Conservation (phyloP, 2,113 vertebrate species). For the Corydoras maculifer region DNA sequence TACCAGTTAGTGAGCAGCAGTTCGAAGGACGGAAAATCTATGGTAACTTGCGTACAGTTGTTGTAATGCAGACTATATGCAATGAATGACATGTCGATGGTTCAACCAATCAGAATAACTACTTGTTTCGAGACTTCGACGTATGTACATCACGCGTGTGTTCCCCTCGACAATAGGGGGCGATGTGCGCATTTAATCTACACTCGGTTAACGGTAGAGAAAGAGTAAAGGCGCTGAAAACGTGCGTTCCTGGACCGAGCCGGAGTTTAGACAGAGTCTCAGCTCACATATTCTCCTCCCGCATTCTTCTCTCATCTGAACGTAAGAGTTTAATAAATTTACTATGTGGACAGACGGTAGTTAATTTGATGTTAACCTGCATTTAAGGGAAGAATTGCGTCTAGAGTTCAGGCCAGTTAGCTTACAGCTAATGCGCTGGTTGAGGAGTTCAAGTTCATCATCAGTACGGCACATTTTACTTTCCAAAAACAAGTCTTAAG, state of each 20-base stretch:
- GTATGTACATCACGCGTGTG: neutral
- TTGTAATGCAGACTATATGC: too few species aligned
- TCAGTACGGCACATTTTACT: too few species aligned
- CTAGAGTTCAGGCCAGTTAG: neutral
- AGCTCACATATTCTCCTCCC: neutral
- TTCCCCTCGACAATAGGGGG: constrained; percentile 1
- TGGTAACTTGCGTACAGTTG: too few species aligned
- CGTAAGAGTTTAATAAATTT: neutral
- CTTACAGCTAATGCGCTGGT: neutral
- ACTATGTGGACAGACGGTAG: neutral
- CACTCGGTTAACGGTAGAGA: neutral
- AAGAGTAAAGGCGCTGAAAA: constrained; percentile 12
- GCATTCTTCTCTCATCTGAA: neutral
- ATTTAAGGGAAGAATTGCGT: neutral
- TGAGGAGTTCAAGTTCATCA: neutral
- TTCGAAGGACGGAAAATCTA: too few species aligned
- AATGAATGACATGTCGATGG: too few species aligned
- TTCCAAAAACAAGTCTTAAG: too few species aligned
- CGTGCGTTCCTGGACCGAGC: neutral
- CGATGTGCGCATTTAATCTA: neutral
- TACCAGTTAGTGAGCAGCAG: too few species aligned
- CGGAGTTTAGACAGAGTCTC: neutral
- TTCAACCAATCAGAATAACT: too few species aligned
- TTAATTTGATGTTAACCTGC: too few species aligned
- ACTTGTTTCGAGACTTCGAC: too few species aligned